Base-by-base conservation (phyloP, 2,113 vertebrate genomes). In the Xyliphius kryptos region DNA sequence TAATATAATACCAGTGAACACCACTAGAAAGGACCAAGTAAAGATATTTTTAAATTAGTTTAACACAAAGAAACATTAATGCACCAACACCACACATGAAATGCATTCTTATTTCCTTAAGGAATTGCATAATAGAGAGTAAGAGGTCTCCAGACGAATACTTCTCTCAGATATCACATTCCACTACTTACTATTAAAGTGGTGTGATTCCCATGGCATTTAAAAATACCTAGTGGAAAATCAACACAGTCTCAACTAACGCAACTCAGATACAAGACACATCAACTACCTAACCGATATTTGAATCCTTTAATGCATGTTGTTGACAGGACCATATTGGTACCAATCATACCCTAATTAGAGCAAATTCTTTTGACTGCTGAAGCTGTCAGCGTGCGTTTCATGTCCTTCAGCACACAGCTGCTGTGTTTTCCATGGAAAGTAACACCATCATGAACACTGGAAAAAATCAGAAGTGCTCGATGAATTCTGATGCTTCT, bases 401-500 rank as follows among this genome's bases (percentile, higher is more conserved):
- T 55, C 20, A 50, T 15, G 14, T 47, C 40, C 17, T 15, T 44
- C 5, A 19, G n/a, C 11, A 38, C 58, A 41, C 64, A 59, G 56
- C 49, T 67, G 64, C 50, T 46, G 32, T 41, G 53, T 32, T 22
- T 56, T 21, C 36, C 62, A 52, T 36, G 46, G 36, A 9, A 56
- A 58, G 20, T 41, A 53, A 56, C 55, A 64, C 26, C 19, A 56
- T 8, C 50, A 41, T 12, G 14, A 47, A 56, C 55, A 64, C 17
- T n/a, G 49, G 11, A 21, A 41, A 8, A 7, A 22, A 10, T 32
- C 16, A 36, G 22, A 3, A 3, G 22, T 20, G 40, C 26, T 19
- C 20, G 11, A 44, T 56, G 51, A 66, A 70, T 61, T 36, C 56
- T 37, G 20, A 70, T 51, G 16, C 8, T n/a, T 41, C 41, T 20